Evolutionary conservation across 2,113 vertebrate genomes (phyloP), one percentile per base, ranked within the genome.

Genomic region (Coptodon bakossiorum): DNA sequence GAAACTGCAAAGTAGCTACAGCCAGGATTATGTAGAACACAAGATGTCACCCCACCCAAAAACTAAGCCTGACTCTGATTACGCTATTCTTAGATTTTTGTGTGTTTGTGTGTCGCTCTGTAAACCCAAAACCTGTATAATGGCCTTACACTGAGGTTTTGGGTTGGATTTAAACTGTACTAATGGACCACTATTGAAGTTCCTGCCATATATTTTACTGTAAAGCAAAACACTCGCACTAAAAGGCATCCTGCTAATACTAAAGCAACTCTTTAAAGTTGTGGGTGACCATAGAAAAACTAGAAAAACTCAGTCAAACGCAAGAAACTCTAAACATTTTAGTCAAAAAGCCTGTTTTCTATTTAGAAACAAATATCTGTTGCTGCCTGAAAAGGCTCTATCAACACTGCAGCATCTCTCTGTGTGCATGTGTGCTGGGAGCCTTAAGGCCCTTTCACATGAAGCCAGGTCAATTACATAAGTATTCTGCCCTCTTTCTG

Each of bases 41-140:
- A 90, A 91, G 88, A 91, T 83, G 89, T 83, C 81, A 91, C 91
- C 81, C 54, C 92, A 91, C 92, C 92, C 92, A 91, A 66, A 73
- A 54, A 29, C 31, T 48, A 12, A 76, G 83, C 76, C 84, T 86
- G 50, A 53, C 80, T 78, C 54, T 83, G 52, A 81, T 80, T 54
- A 81, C 45, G 22, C 80, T 92, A 79, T 86, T 86, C 68, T 86
- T 89, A 79, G 73, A 31, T 14, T 71, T 45, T 16, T 10, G 66
- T 22, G 40, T 61, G 31, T 78, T 5, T 86, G 11, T 79, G 8
- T 80, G 9, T 78, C 2, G 88, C 24, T 79, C n/a, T 85, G 71
- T 66, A 31, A 40, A 59, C 16, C 36, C 54, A 53, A 66, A 84
- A 36, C 27, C 13, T 66, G 43, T 14, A 40, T 52, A 78, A 31